A percentile compares a stretch with the other conserved stretches of the same genome.
Evolutionary conservation across 2,888 invertebrate species (phyloP).

Genomic region (Lobophora halterata): DNA sequence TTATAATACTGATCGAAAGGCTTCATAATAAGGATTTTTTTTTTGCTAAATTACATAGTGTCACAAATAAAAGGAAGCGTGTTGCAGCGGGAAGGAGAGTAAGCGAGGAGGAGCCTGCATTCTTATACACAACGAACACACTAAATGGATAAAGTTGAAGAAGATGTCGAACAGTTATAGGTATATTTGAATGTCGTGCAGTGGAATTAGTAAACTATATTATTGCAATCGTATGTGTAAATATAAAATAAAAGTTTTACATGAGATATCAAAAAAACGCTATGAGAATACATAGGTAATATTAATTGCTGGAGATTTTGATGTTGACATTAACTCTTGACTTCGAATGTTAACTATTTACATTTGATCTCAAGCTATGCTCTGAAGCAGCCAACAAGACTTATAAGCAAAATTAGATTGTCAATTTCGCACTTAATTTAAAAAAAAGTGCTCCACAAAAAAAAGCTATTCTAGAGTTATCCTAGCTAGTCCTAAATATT

Average conservation of each 20-base stretch:
- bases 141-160: background rate
- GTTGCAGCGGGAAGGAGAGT: background rate
- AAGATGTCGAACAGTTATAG: conserved; percentile 1
- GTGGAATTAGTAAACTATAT: conserved; percentile 3
- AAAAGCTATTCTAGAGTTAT: too few relatives aligned
- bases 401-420: too few relatives aligned
- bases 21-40: too few relatives aligned
- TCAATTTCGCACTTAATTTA: too few relatives aligned
- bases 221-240: conserved; percentile 4
- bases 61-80: too few relatives aligned
- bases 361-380: too few relatives aligned
- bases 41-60: too few relatives aligned
- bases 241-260: background rate
- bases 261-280: conserved; percentile 1
- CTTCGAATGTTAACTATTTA: too few relatives aligned
- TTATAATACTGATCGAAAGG: too few relatives aligned
- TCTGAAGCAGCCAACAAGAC: too few relatives aligned
- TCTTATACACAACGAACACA: background rate
- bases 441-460: too few relatives aligned
- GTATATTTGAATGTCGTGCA: conserved; percentile 8
- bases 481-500: too few relatives aligned
- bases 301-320: conserved; percentile 3
- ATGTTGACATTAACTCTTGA: conserved; percentile 4
- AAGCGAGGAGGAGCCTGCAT: conserved; percentile 3
- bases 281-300: conserved; percentile 1